Conservation (phyloP, 2,888 invertebrate species). For the Bimastos eiseni region DNA sequence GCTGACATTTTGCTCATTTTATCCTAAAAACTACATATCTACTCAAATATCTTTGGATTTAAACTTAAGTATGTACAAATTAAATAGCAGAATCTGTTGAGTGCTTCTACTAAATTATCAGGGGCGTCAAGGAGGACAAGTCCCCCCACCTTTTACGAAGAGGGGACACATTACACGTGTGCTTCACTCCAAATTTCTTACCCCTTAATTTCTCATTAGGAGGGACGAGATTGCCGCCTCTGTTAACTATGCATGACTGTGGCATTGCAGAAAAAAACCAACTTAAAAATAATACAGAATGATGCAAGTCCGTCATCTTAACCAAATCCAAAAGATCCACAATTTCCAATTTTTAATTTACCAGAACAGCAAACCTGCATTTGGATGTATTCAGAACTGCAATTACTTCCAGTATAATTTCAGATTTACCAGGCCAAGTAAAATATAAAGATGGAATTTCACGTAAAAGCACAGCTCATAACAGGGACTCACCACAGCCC, state of each 20-base stretch:
- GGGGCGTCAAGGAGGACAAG: too few species aligned
- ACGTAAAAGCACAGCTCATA: neutral
- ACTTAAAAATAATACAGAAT: neutral
- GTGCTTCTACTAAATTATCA: neutral
- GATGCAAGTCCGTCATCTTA: neutral
- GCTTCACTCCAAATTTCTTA: too few species aligned
- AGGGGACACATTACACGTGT: too few species aligned
- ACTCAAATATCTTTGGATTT: neutral
- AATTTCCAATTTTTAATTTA: too few species aligned
- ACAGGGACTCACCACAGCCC: neutral
- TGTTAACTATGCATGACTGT: too few species aligned
- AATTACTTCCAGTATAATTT: neutral
- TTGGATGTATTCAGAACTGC: neutral
- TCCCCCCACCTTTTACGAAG: too few species aligned
- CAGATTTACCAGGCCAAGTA: neutral
- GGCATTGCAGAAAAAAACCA: neutral
- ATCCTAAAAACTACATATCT: neutral
- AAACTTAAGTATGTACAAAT: constrained; percentile 13
- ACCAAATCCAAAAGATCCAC: neutral
- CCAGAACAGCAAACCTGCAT: neutral
- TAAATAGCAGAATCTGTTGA: constrained; percentile 1
- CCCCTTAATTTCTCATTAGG: too few species aligned
- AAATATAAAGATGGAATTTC: neutral
- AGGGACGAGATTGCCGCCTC: too few species aligned
- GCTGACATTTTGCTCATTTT: neutral